These are phyloP conservation scores for Petaurus breviceps DNA, from an alignment of 2,113 vertebrate genomes.

Conservation along the genomic window DNA sequence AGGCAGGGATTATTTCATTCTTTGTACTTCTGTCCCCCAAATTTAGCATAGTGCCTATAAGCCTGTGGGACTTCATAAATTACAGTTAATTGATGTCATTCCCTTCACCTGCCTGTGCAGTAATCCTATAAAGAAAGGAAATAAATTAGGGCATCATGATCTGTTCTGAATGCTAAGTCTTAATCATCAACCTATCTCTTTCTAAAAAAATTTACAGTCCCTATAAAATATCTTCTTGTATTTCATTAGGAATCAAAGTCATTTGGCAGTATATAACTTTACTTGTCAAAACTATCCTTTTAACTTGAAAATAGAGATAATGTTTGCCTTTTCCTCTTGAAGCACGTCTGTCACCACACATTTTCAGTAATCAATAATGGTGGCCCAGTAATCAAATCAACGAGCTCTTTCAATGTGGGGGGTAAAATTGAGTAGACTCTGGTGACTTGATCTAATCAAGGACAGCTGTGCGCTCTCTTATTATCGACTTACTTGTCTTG, in stretches of 20 bases:
- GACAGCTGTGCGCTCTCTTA: not conserved
- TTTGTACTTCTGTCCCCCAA: not conserved
- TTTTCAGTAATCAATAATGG: not conserved
- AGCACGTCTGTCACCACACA: not conserved
- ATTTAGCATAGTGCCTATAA: not conserved
- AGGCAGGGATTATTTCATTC: not conserved
- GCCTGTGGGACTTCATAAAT: not conserved
- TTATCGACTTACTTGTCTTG: not conserved
- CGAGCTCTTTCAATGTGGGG: not conserved
- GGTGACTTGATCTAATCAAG: not conserved
- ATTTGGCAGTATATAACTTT: not conserved
- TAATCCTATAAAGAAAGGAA: not conserved
- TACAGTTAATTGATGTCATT: not conserved
- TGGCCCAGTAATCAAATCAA: not conserved
- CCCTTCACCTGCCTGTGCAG: not conserved
- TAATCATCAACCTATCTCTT: not conserved
- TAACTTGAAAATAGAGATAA: not conserved
- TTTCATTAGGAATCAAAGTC: not conserved
- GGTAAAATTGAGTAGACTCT: not conserved
- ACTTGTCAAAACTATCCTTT: not conserved
- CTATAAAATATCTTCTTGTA: not conserved
- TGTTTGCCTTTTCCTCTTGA: not conserved
- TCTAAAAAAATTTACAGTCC: not conserved
- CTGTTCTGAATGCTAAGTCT: not conserved
- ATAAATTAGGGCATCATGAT: not conserved